Evolutionary conservation across 2,888 invertebrate species (phyloP), one percentile per base, ranked within the genome.

Genomic region (Eremobia ochroleuca): DNA sequence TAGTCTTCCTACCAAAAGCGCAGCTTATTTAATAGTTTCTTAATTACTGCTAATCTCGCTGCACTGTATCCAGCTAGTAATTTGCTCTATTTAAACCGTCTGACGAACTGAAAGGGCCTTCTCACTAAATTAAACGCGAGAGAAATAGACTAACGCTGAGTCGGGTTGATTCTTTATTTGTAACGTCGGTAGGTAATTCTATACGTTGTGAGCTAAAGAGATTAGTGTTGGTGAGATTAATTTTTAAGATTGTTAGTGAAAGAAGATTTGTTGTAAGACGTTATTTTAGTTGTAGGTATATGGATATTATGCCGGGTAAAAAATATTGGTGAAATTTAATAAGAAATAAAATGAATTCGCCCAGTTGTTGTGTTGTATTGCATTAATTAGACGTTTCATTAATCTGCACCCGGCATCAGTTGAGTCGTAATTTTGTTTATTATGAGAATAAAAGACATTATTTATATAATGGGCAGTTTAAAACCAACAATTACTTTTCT

Each of bases 21-120:
- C 86, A 88, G 91, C 88, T 90, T 90, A 93, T 93, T 93, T 92
- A 93, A 94, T 93, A 94, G 94, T 94, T 93, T 91, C 93, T 92
- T 94, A 94, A 94, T 94, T 93, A 92, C 93, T 90, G 89, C 92
- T 94, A 94, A 94, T 94, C 93, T 91, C 87, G 90, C 90, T 83
- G 88, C 89, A 87, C 89, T 83, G 89, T 89, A 89, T 90, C 91
- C 89, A 91, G 91, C 92, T 90, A 91, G 93, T 94, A 93, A 94
- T 94, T 94, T 92, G 87, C 90, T 89, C 91, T 90, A 91, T 93
- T 92, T 92, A 92, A 90, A 85, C 82, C 88, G 80, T 82, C 88
- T 88, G 90, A 88, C 88, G 90, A 88, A 85, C 88, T 87, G 85
- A 85, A 90, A 83, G 88, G 74, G 84, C 79, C 81, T 88, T 87